A percentile compares a stretch with the other conserved stretches of the same genome.
phyloP scores from a whole-genome alignment of 2,888 invertebrate genomes.

The Elysia crispata region DNA sequence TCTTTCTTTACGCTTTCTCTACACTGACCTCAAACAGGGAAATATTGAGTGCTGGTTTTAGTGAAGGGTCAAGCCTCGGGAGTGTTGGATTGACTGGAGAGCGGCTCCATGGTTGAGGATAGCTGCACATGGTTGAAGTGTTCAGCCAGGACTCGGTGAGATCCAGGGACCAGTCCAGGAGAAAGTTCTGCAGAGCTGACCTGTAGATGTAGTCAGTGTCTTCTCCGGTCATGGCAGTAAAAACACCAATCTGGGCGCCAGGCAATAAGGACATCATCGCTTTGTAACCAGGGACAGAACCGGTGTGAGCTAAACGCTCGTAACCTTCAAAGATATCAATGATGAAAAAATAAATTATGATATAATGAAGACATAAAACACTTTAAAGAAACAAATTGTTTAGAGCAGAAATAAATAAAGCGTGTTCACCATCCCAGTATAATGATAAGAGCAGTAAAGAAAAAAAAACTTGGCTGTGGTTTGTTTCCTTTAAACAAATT shows the following conservation, averaged over 20 bases:
- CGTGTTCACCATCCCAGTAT: no score
- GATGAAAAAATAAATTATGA: no score
- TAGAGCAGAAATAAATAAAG: no score
- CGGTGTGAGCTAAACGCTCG: slow-evolving; percentile 32
- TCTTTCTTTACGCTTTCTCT: no score
- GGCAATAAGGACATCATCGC: slow-evolving; percentile 28
- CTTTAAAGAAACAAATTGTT: no score
- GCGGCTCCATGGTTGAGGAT: slow-evolving; percentile 63
- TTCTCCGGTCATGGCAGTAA: slow-evolving; percentile 6
- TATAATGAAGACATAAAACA: no score
- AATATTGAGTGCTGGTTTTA: no score
- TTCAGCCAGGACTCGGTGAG: slow-evolving; percentile 64
- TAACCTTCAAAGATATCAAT: slow-evolving; percentile 17
- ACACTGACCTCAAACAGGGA: no score
- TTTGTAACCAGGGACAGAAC: slow-evolving; percentile 32
- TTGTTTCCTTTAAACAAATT: no score
- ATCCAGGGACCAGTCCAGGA: slow-evolving; percentile 47
- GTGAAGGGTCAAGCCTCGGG: slow-evolving; percentile 16
- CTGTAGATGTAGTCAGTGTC: slow-evolving; percentile 1
- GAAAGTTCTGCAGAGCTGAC: slow-evolving; percentile 38
- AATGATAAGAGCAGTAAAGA: no score
- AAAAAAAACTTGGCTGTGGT: no score
- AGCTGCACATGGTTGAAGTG: slow-evolving; percentile 67
- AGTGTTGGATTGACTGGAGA: background rate
- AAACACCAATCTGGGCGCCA: slow-evolving; percentile 26